phyloP scores from a whole-genome alignment of 2,113 vertebrate genomes.

The Petaurus breviceps region DNA sequence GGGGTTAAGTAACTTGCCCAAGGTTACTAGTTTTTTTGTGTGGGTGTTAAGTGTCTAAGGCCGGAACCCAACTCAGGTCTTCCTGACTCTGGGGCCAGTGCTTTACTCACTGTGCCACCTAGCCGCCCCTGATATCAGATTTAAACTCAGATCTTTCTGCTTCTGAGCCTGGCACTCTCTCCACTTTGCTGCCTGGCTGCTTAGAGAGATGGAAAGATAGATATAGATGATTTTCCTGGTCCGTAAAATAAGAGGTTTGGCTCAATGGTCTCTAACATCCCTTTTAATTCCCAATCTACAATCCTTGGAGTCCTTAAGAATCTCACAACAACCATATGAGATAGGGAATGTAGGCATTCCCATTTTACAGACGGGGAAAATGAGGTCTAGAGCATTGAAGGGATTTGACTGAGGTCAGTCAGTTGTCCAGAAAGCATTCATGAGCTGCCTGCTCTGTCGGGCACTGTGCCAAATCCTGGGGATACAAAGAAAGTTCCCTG shows the following conservation, averaged over 20 bases:
- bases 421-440: not conserved
- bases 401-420: not conserved
- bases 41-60: no score
- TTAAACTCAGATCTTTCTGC: not conserved
- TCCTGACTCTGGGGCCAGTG: no score
- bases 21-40: no score
- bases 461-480: not conserved
- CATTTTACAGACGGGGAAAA: no score
- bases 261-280: no score
- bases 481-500: not conserved
- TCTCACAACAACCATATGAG: not conserved
- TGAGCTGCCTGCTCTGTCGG: not conserved
- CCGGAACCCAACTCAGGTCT: no score
- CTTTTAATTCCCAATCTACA: no score
- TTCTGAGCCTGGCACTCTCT: not conserved
- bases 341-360: not conserved
- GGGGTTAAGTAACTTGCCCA: no score
- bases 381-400: not conserved
- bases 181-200: not conserved
- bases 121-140: not conserved
- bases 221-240: no score
- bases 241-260: no score
- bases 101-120: no score
- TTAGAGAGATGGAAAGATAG: no score
- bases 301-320: not conserved